Conservation (phyloP, 2,113 vertebrate species). For the Pituophis catenifer region DNA sequence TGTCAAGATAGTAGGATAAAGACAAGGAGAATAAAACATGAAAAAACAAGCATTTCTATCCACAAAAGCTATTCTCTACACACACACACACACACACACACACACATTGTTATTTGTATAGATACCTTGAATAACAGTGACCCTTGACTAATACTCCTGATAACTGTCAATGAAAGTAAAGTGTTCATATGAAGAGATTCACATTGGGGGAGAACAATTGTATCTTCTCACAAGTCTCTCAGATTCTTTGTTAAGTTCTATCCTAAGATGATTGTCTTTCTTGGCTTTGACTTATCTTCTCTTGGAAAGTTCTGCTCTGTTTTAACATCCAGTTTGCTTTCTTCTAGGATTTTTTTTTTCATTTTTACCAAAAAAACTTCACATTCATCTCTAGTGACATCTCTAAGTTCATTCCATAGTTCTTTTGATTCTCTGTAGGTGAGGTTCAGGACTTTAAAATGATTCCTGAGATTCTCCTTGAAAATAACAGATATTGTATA, state of each 20-base stretch:
- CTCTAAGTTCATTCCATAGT: not conserved
- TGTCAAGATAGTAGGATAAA: not conserved
- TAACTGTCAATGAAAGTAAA: not conserved
- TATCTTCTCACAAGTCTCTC: not conserved
- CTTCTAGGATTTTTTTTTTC: not conserved
- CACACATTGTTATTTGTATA: not conserved
- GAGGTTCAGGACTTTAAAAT: not conserved
- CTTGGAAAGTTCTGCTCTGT: not conserved
- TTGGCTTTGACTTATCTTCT: not conserved
- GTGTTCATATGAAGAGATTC: not conserved
- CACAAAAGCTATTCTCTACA: not conserved
- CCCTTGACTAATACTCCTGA: not conserved
- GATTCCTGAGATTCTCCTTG: not conserved
- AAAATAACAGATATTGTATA: not conserved
- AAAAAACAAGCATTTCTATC: not conserved
- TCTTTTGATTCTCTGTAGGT: not conserved
- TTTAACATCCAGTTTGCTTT: not conserved
- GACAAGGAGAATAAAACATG: not conserved
- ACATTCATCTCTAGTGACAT: not conserved
- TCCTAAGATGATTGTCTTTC: not conserved
- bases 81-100: not conserved
- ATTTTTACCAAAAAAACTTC: not conserved
- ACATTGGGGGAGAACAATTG: not conserved
- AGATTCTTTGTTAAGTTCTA: not conserved
- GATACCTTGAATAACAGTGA: not conserved